Percentiles rank a stretch among this genome's conserved stretches.
Conservation (phyloP, 2,888 invertebrate species). For the Perizoma flavofasciatum region DNA sequence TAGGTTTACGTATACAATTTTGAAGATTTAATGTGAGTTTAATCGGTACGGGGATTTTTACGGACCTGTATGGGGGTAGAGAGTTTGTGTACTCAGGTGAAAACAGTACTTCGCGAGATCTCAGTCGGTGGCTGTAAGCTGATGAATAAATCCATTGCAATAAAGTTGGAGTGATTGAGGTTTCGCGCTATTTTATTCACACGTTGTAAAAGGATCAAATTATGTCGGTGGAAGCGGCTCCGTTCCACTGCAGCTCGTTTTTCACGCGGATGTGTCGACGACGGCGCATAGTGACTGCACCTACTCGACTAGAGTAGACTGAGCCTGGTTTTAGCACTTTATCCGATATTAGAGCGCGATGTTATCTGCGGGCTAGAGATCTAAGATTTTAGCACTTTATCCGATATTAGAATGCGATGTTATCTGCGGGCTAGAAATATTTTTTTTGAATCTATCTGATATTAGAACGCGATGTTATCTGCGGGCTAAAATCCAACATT, state of each 20-base stretch:
- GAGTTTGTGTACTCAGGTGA: too few species aligned
- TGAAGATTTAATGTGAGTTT: too few species aligned
- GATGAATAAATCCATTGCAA: too few species aligned
- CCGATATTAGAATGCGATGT: constrained; percentile 18
- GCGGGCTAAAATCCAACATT: too few species aligned
- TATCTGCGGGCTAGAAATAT: constrained; percentile 9
- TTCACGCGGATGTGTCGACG: constrained; percentile 55
- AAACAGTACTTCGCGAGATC: too few species aligned
- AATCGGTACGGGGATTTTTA: too few species aligned
- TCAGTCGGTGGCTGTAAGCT: too few species aligned
- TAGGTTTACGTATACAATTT: too few species aligned
- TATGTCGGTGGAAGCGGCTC: constrained; percentile 35
- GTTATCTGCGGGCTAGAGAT: constrained; percentile 10
- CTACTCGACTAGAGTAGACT: constrained; percentile 24
- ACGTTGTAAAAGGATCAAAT: too few species aligned
- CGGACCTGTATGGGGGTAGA: too few species aligned
- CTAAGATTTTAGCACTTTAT: neutral
- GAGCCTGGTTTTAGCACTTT: constrained; percentile 26
- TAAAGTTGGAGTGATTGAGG: too few species aligned
- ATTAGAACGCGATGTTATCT: constrained; percentile 21
- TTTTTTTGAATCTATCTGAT: constrained; percentile 3
- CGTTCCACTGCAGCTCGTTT: constrained; percentile 52
- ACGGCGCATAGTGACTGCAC: constrained; percentile 26
- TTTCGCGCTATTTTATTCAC: too few species aligned
- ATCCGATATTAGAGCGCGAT: constrained; percentile 23